These are phyloP conservation scores for Poecilia wingei DNA, from an alignment of 2,797 vertebrate genomes.

Conservation along the genomic window DNA sequence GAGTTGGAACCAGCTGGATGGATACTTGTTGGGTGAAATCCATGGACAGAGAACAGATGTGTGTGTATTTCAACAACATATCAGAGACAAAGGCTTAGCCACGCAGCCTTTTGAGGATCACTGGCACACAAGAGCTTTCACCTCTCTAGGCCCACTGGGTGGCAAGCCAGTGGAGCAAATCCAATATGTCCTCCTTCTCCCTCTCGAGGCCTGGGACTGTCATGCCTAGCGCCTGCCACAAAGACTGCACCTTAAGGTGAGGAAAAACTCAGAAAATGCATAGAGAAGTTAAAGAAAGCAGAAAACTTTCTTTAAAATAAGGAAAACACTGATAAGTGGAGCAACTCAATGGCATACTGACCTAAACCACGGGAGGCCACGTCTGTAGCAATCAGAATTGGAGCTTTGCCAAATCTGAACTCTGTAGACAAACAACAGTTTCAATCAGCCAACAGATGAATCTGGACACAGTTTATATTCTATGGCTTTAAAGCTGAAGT, in stretches of 20 bases:
- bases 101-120: slow-evolving; percentile 99
- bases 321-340: slow-evolving; percentile 71
- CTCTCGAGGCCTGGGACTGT: slow-evolving; percentile 99
- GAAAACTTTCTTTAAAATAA: slow-evolving; percentile 98
- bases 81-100: slow-evolving; percentile 90
- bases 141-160: slow-evolving; percentile 99
- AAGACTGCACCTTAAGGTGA: slow-evolving; percentile 99
- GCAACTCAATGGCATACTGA: slow-evolving; percentile 83
- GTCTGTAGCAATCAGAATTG: slow-evolving; percentile 98
- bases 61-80: slow-evolving; percentile 78
- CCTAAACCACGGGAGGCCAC: slow-evolving; percentile 97
- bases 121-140: slow-evolving; percentile 98
- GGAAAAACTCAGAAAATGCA: slow-evolving; percentile 98
- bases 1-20: slow-evolving; percentile 92
- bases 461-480: background rate
- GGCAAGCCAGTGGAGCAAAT: slow-evolving; percentile 97
- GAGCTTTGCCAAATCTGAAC: slow-evolving; percentile 97
- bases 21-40: slow-evolving; percentile 84
- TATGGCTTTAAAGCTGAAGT: background rate
- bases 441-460: background rate
- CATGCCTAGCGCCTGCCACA: slow-evolving; percentile 99
- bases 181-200: slow-evolving; percentile 99
- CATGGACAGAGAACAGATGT: slow-evolving; percentile 93
- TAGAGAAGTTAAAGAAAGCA: slow-evolving; percentile 99
- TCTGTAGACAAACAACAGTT: slow-evolving; percentile 75